Evolutionary conservation across 2,888 invertebrate species (phyloP).

Genomic region (Chloroclystis v-ata): DNA sequence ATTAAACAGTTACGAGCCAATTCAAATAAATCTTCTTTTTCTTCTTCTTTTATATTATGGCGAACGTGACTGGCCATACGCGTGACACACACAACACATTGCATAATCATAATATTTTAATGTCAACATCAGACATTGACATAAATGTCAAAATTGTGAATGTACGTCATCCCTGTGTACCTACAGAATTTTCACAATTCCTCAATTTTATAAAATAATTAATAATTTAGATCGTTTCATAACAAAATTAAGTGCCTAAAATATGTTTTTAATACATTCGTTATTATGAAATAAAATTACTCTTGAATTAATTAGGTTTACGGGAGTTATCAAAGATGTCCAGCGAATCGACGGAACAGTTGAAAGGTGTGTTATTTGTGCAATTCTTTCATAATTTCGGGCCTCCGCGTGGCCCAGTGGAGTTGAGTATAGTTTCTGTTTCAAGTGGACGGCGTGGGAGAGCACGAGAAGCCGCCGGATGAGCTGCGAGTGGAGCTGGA

Average conservation of each 20-base stretch:
- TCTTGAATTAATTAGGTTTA: slow-evolving; percentile 13
- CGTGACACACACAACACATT: too few relatives aligned
- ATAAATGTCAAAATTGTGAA: background rate
- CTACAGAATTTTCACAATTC: too few relatives aligned
- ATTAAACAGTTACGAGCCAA: too few relatives aligned
- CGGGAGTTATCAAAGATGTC: slow-evolving; percentile 44
- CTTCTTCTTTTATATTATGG: too few relatives aligned
- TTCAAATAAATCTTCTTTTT: too few relatives aligned
- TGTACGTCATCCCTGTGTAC: background rate
- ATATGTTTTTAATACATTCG: slow-evolving; percentile 25
- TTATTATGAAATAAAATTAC: slow-evolving; percentile 19
- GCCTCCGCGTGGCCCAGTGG: slow-evolving; percentile 44
- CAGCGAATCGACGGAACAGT: slow-evolving; percentile 47
- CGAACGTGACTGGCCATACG: too few relatives aligned
- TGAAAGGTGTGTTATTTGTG: slow-evolving; percentile 61
- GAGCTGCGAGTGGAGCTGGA: slow-evolving; percentile 78
- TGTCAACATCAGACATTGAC: background rate
- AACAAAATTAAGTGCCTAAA: slow-evolving; percentile 11
- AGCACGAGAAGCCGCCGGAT: slow-evolving; percentile 43
- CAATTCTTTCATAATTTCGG: slow-evolving; percentile 36
- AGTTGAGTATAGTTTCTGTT: slow-evolving; percentile 69
- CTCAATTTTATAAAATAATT: slow-evolving; percentile 4
- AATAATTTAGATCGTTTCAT: slow-evolving; percentile 4
- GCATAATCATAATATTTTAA: too few relatives aligned
- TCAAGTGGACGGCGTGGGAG: slow-evolving; percentile 58